Evolutionary conservation across 2,797 vertebrate species (phyloP).

Genomic region (Malacoraja senta): DNA sequence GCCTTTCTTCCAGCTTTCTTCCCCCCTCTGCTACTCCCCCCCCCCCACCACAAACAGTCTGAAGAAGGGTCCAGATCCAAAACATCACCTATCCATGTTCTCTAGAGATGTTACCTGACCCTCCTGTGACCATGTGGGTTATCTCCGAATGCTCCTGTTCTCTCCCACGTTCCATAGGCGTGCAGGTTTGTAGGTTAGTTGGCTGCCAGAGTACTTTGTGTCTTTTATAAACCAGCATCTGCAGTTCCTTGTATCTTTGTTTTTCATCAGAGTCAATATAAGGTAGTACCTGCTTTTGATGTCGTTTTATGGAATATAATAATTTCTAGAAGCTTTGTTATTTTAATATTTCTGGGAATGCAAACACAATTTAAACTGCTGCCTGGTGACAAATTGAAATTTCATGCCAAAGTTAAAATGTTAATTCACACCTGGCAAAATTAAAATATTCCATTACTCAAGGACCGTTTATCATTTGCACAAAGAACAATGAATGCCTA

Average conservation of each 20-base stretch:
- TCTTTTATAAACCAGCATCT: no score
- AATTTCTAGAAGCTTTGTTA: neutral
- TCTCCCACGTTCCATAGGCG: no score
- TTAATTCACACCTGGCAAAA: neutral
- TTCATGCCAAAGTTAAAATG: neutral
- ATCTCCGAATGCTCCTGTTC: no score
- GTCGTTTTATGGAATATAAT: neutral
- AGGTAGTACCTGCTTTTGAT: neutral
- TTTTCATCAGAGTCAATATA: neutral
- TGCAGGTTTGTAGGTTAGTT: no score
- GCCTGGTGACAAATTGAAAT: neutral
- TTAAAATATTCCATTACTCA: neutral
- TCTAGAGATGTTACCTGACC: no score
- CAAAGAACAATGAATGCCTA: slow-evolving; percentile 4
- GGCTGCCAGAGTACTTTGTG: no score
- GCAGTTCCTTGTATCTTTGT: neutral
- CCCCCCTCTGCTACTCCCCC: no score
- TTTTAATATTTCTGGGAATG: neutral
- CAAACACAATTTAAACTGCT: neutral
- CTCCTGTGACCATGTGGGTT: no score
- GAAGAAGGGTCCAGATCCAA: no score
- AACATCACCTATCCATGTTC: no score
- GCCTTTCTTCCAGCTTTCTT: no score
- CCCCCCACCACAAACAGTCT: no score
- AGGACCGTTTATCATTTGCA: neutral